Conservation (phyloP, 2,797 vertebrate species). For the Bovichtus diacanthus region DNA sequence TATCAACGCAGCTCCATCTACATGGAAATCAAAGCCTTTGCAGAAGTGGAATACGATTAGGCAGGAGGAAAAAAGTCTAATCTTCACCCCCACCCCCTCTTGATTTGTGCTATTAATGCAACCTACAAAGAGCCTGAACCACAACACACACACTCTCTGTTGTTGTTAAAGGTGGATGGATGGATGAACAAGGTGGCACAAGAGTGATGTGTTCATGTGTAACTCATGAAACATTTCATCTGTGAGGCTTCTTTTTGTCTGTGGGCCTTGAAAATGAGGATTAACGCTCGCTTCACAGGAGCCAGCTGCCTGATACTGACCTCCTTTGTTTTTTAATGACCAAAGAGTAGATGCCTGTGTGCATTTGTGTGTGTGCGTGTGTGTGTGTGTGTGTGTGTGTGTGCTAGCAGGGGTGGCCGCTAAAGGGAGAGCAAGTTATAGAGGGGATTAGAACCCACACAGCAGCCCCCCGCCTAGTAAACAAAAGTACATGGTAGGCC, state of each 20-base stretch:
- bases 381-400: slow-evolving; percentile 17
- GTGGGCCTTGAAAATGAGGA: slow-evolving; percentile 73
- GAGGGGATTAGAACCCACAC: slow-evolving; percentile 71
- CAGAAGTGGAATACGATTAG: slow-evolving; percentile 73
- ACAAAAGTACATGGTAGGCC: slow-evolving; percentile 64
- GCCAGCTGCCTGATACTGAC: slow-evolving; percentile 82
- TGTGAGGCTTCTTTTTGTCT: slow-evolving; percentile 70
- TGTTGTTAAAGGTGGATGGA: slow-evolving; percentile 35
- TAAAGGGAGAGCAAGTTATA: slow-evolving; percentile 60
- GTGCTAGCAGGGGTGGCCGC: slow-evolving; percentile 48
- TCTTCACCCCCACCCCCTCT: slow-evolving; percentile 14
- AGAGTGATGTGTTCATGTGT: slow-evolving; percentile 33
- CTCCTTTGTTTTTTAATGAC: slow-evolving; percentile 83
- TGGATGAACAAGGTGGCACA: slow-evolving; percentile 48
- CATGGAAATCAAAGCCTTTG: slow-evolving; percentile 81
- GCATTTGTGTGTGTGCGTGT: slow-evolving; percentile 25
- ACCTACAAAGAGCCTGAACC: slow-evolving; percentile 8
- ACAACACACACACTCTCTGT: slow-evolving; percentile 14
- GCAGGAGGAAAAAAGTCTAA: slow-evolving; percentile 37
- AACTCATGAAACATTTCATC: slow-evolving; percentile 61
- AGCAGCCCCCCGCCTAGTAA: slow-evolving; percentile 64
- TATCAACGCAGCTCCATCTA: slow-evolving; percentile 73
- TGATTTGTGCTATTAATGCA: slow-evolving; percentile 64
- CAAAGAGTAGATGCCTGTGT: slow-evolving; percentile 64
- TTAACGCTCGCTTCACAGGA: slow-evolving; percentile 75